Evolutionary conservation across 1,140 invertebrate species (phyloP), one percentile per base, ranked within the genome.

Genomic region (Catajapyx aquilonaris): DNA sequence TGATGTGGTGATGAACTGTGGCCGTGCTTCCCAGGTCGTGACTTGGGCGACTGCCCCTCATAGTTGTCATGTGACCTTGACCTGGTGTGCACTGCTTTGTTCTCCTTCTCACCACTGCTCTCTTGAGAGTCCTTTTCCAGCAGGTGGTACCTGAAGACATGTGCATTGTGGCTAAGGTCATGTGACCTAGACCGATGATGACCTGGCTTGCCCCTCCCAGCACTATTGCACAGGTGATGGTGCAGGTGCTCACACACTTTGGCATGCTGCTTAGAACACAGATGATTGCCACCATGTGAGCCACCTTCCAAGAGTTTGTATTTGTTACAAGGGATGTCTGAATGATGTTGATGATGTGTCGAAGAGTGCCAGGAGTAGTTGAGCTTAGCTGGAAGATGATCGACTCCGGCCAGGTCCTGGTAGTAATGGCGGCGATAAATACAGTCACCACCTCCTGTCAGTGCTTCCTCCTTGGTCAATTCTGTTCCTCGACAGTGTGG

Each of bases 261-360:
- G n/a, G n/a, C n/a, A n/a, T n/a, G n/a, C n/a, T n/a, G n/a, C n/a
- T n/a, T n/a, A n/a, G n/a, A n/a, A n/a, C n/a, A n/a, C n/a, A n/a
- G n/a, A n/a, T n/a, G n/a, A n/a, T n/a, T n/a, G n/a, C n/a, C n/a
- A n/a, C n/a, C n/a, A n/a, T n/a, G n/a, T n/a, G n/a, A n/a, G n/a
- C n/a, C n/a, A n/a, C n/a, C n/a, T 9, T 55, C 55, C 11, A 55
- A 59, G 15, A 55, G 59, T 42, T 65, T 68, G 42, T 67, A 13
- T 28, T 23, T 25, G 5, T 37, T 25, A 23, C 35, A 11, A 2
- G 3, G 17, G 11, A 37, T n/a, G 2, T 37, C 35, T 10, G 10
- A 16, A n/a, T n/a, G n/a, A n/a, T n/a, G n/a, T n/a, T n/a, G n/a
- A n/a, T n/a, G n/a, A n/a, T n/a, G n/a, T n/a, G n/a, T n/a, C 2